These are phyloP conservation scores for Lycopodina hypogea DNA, from an alignment of 37 sponge, comb jelly and placozoan species.

Conservation along the genomic window DNA sequence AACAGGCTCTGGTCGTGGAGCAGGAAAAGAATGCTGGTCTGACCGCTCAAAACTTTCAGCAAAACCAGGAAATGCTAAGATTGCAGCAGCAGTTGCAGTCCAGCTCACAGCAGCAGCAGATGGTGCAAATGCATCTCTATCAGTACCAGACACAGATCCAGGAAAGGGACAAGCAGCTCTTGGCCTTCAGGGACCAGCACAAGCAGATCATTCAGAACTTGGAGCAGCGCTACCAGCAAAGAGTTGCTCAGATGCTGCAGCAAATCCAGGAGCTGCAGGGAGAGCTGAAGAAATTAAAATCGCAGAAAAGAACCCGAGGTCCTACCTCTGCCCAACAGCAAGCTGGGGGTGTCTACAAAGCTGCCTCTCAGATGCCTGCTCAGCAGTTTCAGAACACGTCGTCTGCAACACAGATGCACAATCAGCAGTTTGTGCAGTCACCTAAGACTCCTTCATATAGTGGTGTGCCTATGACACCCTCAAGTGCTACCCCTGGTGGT, in stretches of 20 bases:
- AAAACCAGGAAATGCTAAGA: constrained; percentile 41
- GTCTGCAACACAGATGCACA: not conserved
- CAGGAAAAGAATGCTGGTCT: constrained; percentile 40
- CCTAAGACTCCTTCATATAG: not conserved
- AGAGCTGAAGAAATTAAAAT: constrained; percentile 26
- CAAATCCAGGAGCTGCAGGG: constrained; percentile 55
- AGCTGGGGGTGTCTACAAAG: not conserved
- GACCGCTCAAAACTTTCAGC: constrained; percentile 30
- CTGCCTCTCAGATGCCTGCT: not conserved
- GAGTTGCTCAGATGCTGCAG: constrained; percentile 50
- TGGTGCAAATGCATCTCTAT: constrained; percentile 48
- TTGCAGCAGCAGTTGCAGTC: constrained; percentile 45
- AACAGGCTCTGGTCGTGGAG: constrained; percentile 48
- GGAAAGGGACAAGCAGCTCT: constrained; percentile 54
- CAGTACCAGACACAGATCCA: constrained; percentile 58
- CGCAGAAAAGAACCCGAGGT: not conserved
- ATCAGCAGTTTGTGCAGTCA: constrained; percentile 12
- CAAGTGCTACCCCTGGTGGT: not conserved
- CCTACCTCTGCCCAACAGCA: not conserved
- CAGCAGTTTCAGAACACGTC: not conserved
- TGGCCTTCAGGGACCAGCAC: constrained; percentile 57
- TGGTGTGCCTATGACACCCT: not conserved
- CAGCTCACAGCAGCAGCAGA: constrained; percentile 48
- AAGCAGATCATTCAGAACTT: constrained; percentile 41
- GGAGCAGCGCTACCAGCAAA: constrained; percentile 52